Percentiles rank a stretch among this genome's conserved stretches.
These are phyloP conservation scores for Holotrichia oblita DNA, from an alignment of 1,140 invertebrate genomes.

Conservation along the genomic window DNA sequence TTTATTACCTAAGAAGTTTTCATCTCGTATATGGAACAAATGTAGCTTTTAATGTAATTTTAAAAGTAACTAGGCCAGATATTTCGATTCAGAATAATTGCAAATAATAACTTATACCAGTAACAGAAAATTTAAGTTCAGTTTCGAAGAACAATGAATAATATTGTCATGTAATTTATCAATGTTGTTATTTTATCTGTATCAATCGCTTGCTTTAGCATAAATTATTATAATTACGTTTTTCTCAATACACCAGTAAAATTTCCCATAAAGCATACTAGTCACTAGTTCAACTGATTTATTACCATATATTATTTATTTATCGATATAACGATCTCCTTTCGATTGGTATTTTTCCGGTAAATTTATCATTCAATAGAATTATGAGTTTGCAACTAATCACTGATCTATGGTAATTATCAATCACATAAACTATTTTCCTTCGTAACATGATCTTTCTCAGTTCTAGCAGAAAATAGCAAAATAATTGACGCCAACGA, in stretches of 20 bases:
- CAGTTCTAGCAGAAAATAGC: neutral
- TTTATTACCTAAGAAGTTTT: too few species aligned
- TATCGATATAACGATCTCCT: neutral
- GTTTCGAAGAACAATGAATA: neutral
- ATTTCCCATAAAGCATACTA: neutral
- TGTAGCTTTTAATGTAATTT: too few species aligned
- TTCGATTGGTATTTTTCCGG: neutral
- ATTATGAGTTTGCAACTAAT: neutral
- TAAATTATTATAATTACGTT: neutral
- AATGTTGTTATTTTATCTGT: neutral
- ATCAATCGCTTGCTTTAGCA: neutral
- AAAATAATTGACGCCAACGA: neutral
- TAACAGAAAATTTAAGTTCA: too few species aligned
- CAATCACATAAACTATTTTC: neutral
- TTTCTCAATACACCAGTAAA: neutral
- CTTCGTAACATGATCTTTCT: neutral
- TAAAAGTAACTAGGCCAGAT: too few species aligned
- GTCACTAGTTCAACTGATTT: neutral
- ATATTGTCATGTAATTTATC: neutral
- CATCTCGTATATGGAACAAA: too few species aligned
- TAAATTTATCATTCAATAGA: neutral
- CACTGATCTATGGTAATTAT: slow-evolving; percentile 2
- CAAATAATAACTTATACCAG: too few species aligned
- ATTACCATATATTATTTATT: slow-evolving; percentile 5
- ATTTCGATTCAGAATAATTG: too few species aligned